phyloP scores from a whole-genome alignment of 2,888 invertebrate species.

The Cryptocheilus praepositus region DNA sequence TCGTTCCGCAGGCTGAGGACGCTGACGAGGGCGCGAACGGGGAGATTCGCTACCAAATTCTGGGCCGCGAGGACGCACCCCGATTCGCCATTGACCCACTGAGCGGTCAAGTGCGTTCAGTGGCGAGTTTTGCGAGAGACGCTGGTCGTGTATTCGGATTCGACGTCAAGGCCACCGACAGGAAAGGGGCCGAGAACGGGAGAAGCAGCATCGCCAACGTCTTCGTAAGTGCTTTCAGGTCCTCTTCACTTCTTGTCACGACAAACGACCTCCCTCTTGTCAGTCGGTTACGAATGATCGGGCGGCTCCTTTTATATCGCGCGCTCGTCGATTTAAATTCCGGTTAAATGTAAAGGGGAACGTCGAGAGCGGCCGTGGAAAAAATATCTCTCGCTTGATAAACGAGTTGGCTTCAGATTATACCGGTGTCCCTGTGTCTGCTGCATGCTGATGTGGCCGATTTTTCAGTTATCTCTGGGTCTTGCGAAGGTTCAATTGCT shows the following conservation, averaged over 20 bases:
- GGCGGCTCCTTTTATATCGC: no score
- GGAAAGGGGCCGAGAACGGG: conserved; percentile 87
- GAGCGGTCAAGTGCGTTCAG: conserved; percentile 85
- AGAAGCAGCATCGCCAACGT: conserved; percentile 90
- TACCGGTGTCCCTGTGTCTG: no score
- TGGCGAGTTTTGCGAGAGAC: conserved; percentile 82
- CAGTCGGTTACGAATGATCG: no score
- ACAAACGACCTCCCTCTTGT: not conserved
- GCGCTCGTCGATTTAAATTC: no score
- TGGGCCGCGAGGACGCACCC: conserved; percentile 83
- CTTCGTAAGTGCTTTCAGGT: conserved; percentile 80
- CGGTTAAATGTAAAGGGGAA: no score
- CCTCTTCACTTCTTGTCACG: not conserved
- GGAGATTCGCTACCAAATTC: conserved; percentile 87
- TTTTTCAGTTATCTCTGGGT: no score
- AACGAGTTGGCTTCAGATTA: no score
- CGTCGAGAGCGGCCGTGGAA: no score
- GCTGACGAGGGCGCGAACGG: conserved; percentile 85
- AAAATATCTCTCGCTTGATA: no score
- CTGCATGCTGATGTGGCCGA: no score
- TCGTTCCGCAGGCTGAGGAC: conserved; percentile 80
- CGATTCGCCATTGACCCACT: conserved; percentile 87
- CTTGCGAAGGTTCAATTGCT: no score
- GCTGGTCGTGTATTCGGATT: conserved; percentile 89
- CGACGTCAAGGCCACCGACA: conserved; percentile 91